Conservation (phyloP, 2,113 vertebrate species). For the Oncorhynchus keta region DNA sequence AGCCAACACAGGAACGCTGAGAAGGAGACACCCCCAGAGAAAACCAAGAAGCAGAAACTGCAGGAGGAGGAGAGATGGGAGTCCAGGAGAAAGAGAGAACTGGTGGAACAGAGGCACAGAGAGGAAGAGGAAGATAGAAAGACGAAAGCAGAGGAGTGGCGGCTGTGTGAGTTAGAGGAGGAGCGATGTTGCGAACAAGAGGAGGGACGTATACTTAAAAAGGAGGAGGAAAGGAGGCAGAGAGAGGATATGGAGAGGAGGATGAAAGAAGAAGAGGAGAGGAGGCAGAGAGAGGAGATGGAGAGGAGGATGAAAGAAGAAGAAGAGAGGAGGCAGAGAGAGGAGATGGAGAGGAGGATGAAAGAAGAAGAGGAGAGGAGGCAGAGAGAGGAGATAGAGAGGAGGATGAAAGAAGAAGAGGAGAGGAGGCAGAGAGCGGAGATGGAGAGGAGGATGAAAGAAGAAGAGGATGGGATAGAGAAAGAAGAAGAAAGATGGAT, state of each 20-base stretch:
- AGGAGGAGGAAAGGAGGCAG: no score
- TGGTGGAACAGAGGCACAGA: conserved; percentile 31
- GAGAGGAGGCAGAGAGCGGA: no score
- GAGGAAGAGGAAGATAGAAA: no score
- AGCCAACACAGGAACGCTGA: no score
- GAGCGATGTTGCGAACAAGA: no score
- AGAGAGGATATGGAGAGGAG: conserved; percentile 53
- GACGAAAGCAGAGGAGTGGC: no score
- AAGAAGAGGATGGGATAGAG: neutral
- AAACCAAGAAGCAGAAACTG: conserved; percentile 64
- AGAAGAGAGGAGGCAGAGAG: conserved; percentile 48
- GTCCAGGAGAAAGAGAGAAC: conserved; percentile 54
- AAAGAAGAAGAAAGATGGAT: conserved; percentile 44
- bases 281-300: conserved; percentile 35
- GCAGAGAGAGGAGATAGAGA: no score
- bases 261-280: conserved; percentile 36
- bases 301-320: conserved; percentile 47
- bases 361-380: conserved; percentile 44
- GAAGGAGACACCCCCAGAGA: conserved; percentile 49
- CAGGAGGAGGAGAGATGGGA: conserved; percentile 69
- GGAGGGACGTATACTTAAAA: no score
- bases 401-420: no score
- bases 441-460: no score
- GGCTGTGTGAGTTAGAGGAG: no score
- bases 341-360: conserved; percentile 16